Evolutionary conservation across 2,113 vertebrate genomes (phyloP).

Genomic region (Camelus dromedarius): DNA sequence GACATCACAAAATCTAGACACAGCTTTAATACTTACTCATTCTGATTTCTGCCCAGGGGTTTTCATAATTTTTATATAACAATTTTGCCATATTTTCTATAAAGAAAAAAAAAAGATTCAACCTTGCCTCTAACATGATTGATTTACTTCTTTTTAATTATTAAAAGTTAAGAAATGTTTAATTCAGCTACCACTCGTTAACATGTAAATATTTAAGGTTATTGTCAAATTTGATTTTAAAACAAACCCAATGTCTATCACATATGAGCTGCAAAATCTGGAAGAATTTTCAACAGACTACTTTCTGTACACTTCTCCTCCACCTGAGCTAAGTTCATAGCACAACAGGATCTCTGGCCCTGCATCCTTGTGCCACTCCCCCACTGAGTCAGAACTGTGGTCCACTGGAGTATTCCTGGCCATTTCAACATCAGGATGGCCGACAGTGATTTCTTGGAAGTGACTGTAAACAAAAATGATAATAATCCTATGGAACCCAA

Average conservation of each 20-base stretch:
- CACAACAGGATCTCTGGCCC: neutral
- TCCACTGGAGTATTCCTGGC: neutral
- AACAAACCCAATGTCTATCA: neutral
- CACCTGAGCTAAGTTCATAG: neutral
- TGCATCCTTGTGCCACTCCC: neutral
- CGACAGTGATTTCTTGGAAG: neutral
- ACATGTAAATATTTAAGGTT: neutral
- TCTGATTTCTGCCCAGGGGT: neutral
- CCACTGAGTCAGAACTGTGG: neutral
- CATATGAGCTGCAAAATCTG: neutral
- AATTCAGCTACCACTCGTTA: neutral
- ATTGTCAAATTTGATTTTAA: conserved; percentile 32
- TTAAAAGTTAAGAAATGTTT: neutral
- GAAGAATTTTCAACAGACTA: neutral
- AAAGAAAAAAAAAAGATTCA: conserved; percentile 1
- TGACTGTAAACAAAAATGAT: neutral
- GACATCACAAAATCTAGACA: neutral
- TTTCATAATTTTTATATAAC: neutral
- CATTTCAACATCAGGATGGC: too few species aligned
- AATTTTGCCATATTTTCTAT: neutral
- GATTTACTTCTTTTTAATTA: neutral
- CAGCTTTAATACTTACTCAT: neutral
- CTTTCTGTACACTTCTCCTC: neutral
- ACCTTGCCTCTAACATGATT: neutral
- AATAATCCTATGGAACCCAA: neutral